These are phyloP conservation scores for Leptinotarsa haldemani DNA, from an alignment of 2,888 invertebrate genomes.

Conservation along the genomic window DNA sequence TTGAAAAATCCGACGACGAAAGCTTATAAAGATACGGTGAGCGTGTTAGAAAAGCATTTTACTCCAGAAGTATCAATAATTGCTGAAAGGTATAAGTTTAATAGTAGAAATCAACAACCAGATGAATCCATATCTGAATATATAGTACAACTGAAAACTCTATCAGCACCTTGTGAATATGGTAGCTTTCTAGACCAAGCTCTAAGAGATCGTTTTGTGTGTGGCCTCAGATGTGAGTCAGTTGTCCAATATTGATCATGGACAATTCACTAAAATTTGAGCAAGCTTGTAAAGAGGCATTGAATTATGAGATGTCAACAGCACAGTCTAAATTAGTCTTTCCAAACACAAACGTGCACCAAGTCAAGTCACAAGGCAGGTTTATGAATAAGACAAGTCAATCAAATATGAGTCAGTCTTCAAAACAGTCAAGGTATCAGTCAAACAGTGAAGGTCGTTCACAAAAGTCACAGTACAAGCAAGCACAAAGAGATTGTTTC, in stretches of 20 bases:
- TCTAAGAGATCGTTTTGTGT: not conserved
- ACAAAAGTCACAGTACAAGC: not conserved
- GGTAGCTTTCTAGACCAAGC: not conserved
- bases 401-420: not conserved
- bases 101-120: not conserved
- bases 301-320: not conserved
- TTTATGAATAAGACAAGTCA: not conserved
- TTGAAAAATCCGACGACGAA: not conserved
- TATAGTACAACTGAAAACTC: not conserved
- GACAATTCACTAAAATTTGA: not conserved
- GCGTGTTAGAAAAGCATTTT: not conserved
- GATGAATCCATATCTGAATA: not conserved
- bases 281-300: conserved; percentile 1
- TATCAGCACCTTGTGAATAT: no score
- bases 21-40: not conserved
- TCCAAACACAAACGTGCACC: not conserved
- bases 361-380: conserved; percentile 1
- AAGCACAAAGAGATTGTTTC: not conserved
- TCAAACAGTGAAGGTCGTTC: not conserved
- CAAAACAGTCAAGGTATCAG: not conserved
- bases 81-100: not conserved
- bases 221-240: not conserved
- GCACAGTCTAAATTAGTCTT: not conserved
- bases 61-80: not conserved
- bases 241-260: not conserved